Percentiles rank a stretch among this genome's conserved stretches.
Evolutionary conservation across 2,888 invertebrate species (phyloP).

Genomic region (Lathronympha strigana): DNA sequence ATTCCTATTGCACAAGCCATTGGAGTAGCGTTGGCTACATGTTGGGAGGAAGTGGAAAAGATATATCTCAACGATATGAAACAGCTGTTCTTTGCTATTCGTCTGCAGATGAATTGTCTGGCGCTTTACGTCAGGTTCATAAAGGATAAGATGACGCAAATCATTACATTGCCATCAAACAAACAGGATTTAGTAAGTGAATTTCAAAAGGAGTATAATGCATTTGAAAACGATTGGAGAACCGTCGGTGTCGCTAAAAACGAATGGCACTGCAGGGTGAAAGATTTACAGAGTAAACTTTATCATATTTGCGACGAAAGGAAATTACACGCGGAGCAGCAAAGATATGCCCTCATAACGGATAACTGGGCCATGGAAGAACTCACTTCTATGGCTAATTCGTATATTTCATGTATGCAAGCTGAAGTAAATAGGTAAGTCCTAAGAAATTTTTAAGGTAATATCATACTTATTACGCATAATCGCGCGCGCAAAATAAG

Average conservation of each 20-base stretch:
- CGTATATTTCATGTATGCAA: conserved; percentile 84
- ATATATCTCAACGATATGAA: conserved; percentile 80
- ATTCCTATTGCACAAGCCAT: conserved; percentile 67
- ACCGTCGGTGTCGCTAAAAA: conserved; percentile 83
- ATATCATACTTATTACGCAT: no score
- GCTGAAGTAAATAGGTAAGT: conserved; percentile 85
- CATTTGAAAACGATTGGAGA: conserved; percentile 84
- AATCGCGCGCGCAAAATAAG: no score
- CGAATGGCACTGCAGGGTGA: conserved; percentile 85
- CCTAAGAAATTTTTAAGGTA: conserved; percentile 50
- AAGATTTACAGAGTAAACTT: conserved; percentile 78
- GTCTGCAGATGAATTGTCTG: conserved; percentile 80
- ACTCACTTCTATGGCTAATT: conserved; percentile 80
- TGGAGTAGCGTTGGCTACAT: conserved; percentile 69
- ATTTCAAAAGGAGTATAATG: conserved; percentile 85
- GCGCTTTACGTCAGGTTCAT: conserved; percentile 84
- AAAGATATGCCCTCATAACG: conserved; percentile 77
- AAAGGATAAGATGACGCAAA: conserved; percentile 80
- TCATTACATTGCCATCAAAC: conserved; percentile 81
- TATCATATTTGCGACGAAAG: conserved; percentile 84
- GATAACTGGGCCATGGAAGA: conserved; percentile 85
- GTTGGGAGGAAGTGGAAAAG: conserved; percentile 81
- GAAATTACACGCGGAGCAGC: conserved; percentile 80
- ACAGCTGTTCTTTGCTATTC: conserved; percentile 83
- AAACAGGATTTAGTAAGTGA: conserved; percentile 82